Percentiles rank a stretch among this genome's conserved stretches.
phyloP scores from a whole-genome alignment of 2,113 vertebrate genomes.

The Epinephelus fuscoguttatus region DNA sequence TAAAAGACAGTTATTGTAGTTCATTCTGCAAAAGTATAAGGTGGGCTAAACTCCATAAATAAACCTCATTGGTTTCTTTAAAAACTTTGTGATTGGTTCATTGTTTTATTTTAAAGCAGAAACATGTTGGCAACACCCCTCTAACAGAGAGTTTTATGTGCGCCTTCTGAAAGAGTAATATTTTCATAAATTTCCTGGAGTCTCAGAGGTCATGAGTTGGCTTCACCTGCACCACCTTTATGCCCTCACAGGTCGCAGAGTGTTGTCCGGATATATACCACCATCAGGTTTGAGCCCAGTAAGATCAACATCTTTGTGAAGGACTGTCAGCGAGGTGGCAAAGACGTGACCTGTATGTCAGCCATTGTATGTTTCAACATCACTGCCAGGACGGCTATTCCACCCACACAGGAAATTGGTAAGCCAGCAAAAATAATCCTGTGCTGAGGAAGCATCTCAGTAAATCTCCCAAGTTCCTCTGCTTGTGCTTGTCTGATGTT shows the following conservation, averaged over 20 bases:
- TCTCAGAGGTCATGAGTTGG: background rate
- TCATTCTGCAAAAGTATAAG: background rate
- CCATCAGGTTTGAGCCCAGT: constrained; percentile 90
- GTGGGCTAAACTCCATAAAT: background rate
- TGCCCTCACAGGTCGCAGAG: constrained; percentile 90
- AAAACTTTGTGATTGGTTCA: background rate
- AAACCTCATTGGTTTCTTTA: background rate
- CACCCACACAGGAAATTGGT: constrained; percentile 88
- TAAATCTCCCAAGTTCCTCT: constrained; percentile 14
- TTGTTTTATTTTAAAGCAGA: background rate
- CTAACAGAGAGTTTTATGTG: background rate
- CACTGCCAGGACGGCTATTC: constrained; percentile 87
- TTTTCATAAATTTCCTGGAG: background rate
- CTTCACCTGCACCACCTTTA: constrained; percentile 2
- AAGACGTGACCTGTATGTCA: constrained; percentile 94
- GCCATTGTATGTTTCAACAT: constrained; percentile 93
- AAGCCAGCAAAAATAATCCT: constrained; percentile 73
- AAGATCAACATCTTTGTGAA: constrained; percentile 98
- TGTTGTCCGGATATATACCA: constrained; percentile 89
- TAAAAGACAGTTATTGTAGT: background rate
- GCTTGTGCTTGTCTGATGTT: background rate
- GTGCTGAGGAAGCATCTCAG: constrained; percentile 18
- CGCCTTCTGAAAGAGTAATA: background rate
- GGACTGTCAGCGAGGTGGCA: constrained; percentile 91
- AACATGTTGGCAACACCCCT: background rate